Conservation (phyloP, 2,888 invertebrate genomes). For the Rhamphomyia laevipes region DNA sequence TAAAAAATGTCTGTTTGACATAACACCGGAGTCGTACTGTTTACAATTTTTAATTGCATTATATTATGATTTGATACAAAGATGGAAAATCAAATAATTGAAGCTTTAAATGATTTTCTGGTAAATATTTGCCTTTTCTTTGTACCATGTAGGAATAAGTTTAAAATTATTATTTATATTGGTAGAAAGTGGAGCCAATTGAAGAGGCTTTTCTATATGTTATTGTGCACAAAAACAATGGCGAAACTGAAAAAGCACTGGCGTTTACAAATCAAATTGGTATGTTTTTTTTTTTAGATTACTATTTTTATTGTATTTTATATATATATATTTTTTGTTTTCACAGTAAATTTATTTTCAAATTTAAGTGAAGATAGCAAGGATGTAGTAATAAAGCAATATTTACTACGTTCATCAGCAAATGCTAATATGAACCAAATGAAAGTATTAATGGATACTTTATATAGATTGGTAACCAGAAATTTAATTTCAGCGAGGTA, state of each 20-base stretch:
- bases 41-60: too few relatives aligned
- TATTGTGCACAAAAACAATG: slow-evolving; percentile 62
- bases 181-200: slow-evolving; percentile 65
- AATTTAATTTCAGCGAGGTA: slow-evolving; percentile 67
- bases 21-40: too few relatives aligned
- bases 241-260: slow-evolving; percentile 54
- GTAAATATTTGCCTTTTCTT: slow-evolving; percentile 15
- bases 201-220: slow-evolving; percentile 86
- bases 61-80: slow-evolving; percentile 1
- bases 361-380: slow-evolving; percentile 58
- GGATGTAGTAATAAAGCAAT: slow-evolving; percentile 63
- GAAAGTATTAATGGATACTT: slow-evolving; percentile 58
- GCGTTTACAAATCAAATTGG: slow-evolving; percentile 56
- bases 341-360: slow-evolving; percentile 47
- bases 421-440: slow-evolving; percentile 64
- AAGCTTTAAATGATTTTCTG: slow-evolving; percentile 26
- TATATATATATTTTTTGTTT: background rate
- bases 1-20: too few relatives aligned
- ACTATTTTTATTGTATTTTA: background rate
- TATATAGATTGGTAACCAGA: slow-evolving; percentile 63
- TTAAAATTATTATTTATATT: background rate
- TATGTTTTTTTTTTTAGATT: slow-evolving; percentile 14
- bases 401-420: slow-evolving; percentile 58
- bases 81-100: slow-evolving; percentile 29
- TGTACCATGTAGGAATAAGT: too few relatives aligned